Evolutionary conservation across 2,888 invertebrate species (phyloP).

Genomic region (Polyommatus icarus): DNA sequence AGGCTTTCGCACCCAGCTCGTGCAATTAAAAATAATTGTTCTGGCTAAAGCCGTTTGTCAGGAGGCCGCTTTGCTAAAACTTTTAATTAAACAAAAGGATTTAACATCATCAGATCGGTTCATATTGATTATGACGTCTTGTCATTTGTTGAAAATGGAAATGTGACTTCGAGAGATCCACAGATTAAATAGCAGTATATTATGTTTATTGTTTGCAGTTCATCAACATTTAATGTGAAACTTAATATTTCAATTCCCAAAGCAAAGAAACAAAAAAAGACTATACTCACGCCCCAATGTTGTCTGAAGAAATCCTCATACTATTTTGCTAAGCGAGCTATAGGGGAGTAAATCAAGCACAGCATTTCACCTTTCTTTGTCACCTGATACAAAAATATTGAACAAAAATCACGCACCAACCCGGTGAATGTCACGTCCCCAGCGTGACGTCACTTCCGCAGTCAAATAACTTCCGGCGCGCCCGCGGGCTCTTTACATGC

Average conservation of each 20-base stretch:
- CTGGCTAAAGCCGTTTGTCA: constrained; percentile 40
- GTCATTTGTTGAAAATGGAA: background rate
- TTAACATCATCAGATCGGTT: constrained; percentile 13
- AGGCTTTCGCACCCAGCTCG: constrained; percentile 36
- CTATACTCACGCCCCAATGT: background rate
- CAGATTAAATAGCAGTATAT: background rate
- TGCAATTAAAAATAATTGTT: constrained; percentile 44
- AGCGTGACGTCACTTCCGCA: constrained; percentile 71
- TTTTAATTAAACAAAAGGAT: constrained; percentile 32
- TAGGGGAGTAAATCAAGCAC: background rate
- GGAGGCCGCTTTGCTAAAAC: constrained; percentile 35
- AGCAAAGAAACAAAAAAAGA: background rate
- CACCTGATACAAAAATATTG: constrained; percentile 33
- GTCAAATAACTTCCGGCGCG: constrained; percentile 73
- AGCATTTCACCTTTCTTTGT: background rate
- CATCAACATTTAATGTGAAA: too few relatives aligned
- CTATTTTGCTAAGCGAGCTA: background rate
- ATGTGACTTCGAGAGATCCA: background rate
- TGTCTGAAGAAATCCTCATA: background rate
- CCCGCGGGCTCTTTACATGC: constrained; percentile 66
- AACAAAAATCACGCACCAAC: constrained; percentile 11
- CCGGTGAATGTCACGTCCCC: constrained; percentile 47
- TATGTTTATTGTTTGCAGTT: too few relatives aligned
- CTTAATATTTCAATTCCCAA: background rate
- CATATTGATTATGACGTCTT: constrained; percentile 14